These are phyloP conservation scores for Tenthredo mesomela DNA, from an alignment of 2,888 invertebrate species.

Conservation along the genomic window DNA sequence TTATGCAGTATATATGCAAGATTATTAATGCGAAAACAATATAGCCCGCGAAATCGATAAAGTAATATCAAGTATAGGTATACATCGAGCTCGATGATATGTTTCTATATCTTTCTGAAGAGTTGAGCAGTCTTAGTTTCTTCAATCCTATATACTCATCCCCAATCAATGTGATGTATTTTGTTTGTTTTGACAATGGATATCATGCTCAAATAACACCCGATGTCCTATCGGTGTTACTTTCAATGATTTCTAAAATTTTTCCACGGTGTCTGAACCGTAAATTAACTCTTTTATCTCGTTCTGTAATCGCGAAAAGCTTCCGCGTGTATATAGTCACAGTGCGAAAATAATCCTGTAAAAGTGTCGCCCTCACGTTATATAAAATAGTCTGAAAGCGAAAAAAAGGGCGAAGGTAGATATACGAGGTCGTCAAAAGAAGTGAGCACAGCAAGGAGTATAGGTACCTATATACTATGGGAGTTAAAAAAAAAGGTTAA, in stretches of 20 bases:
- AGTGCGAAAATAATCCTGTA: not conserved
- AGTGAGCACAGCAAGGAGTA: not conserved
- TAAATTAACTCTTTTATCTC: not conserved
- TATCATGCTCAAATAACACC: not conserved
- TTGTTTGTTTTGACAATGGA: not conserved
- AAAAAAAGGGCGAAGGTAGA: conserved; percentile 12
- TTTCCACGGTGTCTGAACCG: not conserved
- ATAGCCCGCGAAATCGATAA: not conserved
- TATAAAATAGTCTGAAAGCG: conserved; percentile 9
- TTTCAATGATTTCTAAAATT: not conserved
- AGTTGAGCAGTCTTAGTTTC: not conserved
- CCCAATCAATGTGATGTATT: not conserved
- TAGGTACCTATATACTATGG: not conserved
- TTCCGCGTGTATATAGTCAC: not conserved
- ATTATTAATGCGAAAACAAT: not conserved
- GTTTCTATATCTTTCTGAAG: not conserved
- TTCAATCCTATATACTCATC: not conserved
- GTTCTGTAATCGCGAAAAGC: too few species aligned
- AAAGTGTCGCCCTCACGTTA: not conserved
- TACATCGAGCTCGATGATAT: not conserved
- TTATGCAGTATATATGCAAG: not conserved
- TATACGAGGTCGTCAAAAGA: not conserved
- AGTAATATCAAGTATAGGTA: not conserved
- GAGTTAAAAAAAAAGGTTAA: not conserved
- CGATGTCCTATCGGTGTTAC: not conserved